A percentile compares a stretch with the other conserved stretches of the same genome.
These are phyloP conservation scores for Ecdyonurus torrentis DNA, from an alignment of 2,888 invertebrate species.

Conservation along the genomic window DNA sequence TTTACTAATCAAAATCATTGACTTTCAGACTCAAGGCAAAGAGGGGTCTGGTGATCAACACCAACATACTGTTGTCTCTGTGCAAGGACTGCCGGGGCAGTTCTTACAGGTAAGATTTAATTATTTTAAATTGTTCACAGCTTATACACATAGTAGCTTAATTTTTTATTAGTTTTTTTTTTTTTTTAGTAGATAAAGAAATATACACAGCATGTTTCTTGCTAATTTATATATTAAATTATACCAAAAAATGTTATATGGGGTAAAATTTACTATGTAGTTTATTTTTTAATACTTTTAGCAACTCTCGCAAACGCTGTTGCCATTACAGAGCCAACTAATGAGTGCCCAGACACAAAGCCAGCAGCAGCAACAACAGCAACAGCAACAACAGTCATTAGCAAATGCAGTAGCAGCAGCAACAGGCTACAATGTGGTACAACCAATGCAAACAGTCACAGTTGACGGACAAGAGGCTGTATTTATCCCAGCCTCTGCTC, in stretches of 20 bases:
- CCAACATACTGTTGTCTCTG: slow-evolving; percentile 25
- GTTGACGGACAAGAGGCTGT: slow-evolving; percentile 87
- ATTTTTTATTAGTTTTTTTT: not conserved
- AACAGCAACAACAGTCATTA: slow-evolving; percentile 36
- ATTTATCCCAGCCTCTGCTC: slow-evolving; percentile 61
- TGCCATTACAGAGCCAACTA: not conserved
- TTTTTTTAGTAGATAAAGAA: slow-evolving; percentile 1
- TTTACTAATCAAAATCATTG: too few species aligned
- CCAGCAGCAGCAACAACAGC: slow-evolving; percentile 40
- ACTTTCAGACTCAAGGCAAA: not conserved
- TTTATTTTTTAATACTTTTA: slow-evolving; percentile 2
- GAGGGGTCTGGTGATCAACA: not conserved
- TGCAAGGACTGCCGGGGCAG: slow-evolving; percentile 34
- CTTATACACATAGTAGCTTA: slow-evolving; percentile 4
- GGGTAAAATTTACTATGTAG: too few species aligned
- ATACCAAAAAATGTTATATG: not conserved
- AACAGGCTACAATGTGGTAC: slow-evolving; percentile 33
- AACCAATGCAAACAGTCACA: slow-evolving; percentile 77
- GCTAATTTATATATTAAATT: not conserved
- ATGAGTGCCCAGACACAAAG: slow-evolving; percentile 30
- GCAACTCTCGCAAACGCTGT: not conserved
- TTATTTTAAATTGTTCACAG: not conserved
- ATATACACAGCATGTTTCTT: not conserved
- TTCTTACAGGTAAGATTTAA: slow-evolving; percentile 28
- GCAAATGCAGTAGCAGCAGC: slow-evolving; percentile 28